Percentiles rank a stretch among this genome's conserved stretches.
Conservation (phyloP, 2,888 invertebrate species). For the Elmis aenea region DNA sequence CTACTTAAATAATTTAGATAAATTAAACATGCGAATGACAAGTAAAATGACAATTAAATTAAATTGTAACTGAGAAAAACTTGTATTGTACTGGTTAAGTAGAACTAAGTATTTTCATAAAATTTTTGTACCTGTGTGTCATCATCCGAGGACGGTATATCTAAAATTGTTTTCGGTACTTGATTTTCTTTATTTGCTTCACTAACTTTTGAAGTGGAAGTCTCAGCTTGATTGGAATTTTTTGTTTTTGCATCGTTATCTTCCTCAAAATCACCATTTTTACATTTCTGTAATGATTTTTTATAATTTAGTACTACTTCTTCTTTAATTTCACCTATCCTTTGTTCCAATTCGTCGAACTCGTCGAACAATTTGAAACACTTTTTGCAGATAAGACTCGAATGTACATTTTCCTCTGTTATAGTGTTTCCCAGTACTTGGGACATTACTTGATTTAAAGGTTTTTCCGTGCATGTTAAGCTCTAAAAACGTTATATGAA, state of each 20-base stretch:
- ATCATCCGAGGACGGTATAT: conserved; percentile 44
- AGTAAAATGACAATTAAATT: too few species aligned
- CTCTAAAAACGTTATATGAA: conserved; percentile 29
- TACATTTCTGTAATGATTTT: conserved; percentile 22
- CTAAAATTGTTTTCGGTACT: conserved; percentile 40
- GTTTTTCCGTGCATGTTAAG: conserved; percentile 33
- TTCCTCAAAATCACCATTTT: conserved; percentile 27
- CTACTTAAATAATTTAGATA: too few species aligned
- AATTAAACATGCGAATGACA: too few species aligned
- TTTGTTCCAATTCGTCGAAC: conserved; percentile 54
- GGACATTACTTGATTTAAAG: conserved; percentile 43
- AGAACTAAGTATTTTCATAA: not conserved
- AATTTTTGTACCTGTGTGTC: conserved; percentile 27
- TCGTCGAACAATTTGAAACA: conserved; percentile 61
- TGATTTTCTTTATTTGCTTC: conserved; percentile 29
- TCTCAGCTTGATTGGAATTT: too few species aligned
- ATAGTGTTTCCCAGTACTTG: conserved; percentile 50
- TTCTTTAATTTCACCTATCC: conserved; percentile 49
- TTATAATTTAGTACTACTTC: conserved; percentile 52
- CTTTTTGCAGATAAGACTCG: conserved; percentile 60
- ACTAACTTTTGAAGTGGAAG: conserved; percentile 22
- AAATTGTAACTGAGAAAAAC: too few species aligned
- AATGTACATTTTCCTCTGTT: conserved; percentile 51
- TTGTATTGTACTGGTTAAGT: too few species aligned
- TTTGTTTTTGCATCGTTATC: conserved; percentile 22